phyloP scores from a whole-genome alignment of 2,888 invertebrate species.

The Nemotelus nigrinus region DNA sequence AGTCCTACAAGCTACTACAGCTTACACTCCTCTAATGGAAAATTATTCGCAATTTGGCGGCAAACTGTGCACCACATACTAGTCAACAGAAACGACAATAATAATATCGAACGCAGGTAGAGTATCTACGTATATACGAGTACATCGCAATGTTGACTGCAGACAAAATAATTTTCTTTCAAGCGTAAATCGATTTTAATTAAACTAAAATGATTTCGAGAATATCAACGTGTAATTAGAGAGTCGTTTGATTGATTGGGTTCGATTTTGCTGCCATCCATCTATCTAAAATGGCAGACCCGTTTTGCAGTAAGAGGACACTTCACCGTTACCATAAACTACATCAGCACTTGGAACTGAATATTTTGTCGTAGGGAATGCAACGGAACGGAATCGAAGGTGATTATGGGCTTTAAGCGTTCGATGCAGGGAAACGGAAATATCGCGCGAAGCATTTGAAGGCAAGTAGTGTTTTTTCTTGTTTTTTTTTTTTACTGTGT shows the following conservation, averaged over 20 bases:
- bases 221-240: constrained; percentile 50
- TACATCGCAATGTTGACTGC: constrained; percentile 3
- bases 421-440: background rate
- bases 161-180: background rate
- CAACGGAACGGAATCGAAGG: background rate
- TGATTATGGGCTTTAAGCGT: constrained; percentile 5
- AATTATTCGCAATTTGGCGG: too few relatives aligned
- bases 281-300: background rate
- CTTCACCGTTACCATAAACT: background rate
- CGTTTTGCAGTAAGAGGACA: background rate
- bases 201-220: constrained; percentile 51
- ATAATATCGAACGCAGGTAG: too few relatives aligned
- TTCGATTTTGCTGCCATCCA: constrained; percentile 42
- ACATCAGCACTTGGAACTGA: background rate
- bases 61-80: too few relatives aligned
- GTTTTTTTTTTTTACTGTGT: constrained; percentile 4
- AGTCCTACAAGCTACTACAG: too few relatives aligned
- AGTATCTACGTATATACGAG: too few relatives aligned
- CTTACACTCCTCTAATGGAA: too few relatives aligned
- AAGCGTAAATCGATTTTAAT: constrained; percentile 50
- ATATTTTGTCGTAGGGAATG: background rate
- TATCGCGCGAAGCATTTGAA: background rate
- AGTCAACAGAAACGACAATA: too few relatives aligned
- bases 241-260: constrained; percentile 51
- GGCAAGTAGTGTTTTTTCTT: background rate